A percentile compares a stretch with the other conserved stretches of the same genome.
phyloP scores from a whole-genome alignment of 2,888 invertebrate genomes.

The Drosophila prolongata region DNA sequence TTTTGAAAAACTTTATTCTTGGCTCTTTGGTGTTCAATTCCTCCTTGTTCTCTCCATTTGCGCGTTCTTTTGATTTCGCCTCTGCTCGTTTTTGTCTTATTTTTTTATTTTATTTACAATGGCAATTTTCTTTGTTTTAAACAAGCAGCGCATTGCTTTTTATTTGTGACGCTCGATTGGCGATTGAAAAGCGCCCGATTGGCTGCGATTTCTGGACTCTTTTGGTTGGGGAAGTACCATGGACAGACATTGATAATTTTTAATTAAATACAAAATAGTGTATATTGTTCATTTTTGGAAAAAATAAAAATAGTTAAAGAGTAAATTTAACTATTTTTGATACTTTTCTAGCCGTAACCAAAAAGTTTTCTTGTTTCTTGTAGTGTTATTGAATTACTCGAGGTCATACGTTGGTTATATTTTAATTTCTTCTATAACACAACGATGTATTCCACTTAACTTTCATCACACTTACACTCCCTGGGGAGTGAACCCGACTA shows the following conservation, averaged over 20 bases:
- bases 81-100: conserved; percentile 24
- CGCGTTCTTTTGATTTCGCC: conserved; percentile 35
- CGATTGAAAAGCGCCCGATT: conserved; percentile 75
- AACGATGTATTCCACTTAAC: too few species aligned
- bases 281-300: too few species aligned
- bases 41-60: conserved; percentile 47
- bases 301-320: not conserved
- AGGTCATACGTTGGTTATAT: too few species aligned
- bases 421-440: too few species aligned
- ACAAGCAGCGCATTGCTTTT: conserved; percentile 81
- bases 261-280: not conserved
- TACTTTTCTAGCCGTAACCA: too few species aligned
- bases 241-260: not conserved
- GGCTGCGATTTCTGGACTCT: conserved; percentile 67
- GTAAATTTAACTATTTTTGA: not conserved
- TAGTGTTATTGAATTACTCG: too few species aligned
- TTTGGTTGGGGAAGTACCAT: conserved; percentile 18
- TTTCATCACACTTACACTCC: too few species aligned
- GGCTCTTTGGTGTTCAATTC: conserved; percentile 51
- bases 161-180: conserved; percentile 75
- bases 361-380: too few species aligned
- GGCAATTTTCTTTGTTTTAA: conserved; percentile 79
- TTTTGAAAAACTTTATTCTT: conserved; percentile 84
- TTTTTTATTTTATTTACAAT: conserved; percentile 73
- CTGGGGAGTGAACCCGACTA: too few species aligned